Percentiles rank a stretch among this genome's conserved stretches.
Conservation (phyloP, 2,888 invertebrate species). For the Hypolimnas misippus region DNA sequence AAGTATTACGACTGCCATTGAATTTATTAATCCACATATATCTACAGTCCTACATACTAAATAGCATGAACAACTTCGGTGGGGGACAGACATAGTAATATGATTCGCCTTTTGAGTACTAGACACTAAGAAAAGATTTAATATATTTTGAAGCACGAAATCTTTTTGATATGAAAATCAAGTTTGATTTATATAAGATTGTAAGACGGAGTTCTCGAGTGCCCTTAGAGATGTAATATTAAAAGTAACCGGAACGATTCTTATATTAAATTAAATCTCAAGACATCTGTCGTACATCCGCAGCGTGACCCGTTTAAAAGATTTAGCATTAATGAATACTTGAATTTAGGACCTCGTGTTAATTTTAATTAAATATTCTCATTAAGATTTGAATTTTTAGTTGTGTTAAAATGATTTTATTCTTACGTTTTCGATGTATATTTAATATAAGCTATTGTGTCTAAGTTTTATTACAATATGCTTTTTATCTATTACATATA, state of each 20-base stretch:
- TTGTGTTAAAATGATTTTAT: not conserved
- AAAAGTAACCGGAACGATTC: conserved; percentile 69
- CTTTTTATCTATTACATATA: too few species aligned
- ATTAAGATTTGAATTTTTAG: not conserved
- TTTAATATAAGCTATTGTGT: too few species aligned
- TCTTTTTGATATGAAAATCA: conserved; percentile 4
- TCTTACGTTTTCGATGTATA: not conserved
- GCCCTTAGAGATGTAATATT: conserved; percentile 59
- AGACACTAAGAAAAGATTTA: not conserved
- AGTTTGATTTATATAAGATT: conserved; percentile 11
- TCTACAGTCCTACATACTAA: too few species aligned
- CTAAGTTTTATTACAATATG: too few species aligned
- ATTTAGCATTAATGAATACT: conserved; percentile 73
- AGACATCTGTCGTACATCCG: conserved; percentile 76
- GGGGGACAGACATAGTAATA: not conserved
- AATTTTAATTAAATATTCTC: conserved; percentile 41
- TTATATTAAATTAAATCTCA: conserved; percentile 74
- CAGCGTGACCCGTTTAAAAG: conserved; percentile 58
- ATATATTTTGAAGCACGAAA: not conserved
- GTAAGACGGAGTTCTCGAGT: conserved; percentile 6
- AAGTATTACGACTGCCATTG: too few species aligned
- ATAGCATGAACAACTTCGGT: too few species aligned
- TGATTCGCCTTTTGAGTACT: not conserved
- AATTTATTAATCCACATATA: too few species aligned
- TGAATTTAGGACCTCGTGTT: conserved; percentile 45